Base-by-base conservation (phyloP, 2,888 invertebrate genomes). In the Drosophila leonis region DNA sequence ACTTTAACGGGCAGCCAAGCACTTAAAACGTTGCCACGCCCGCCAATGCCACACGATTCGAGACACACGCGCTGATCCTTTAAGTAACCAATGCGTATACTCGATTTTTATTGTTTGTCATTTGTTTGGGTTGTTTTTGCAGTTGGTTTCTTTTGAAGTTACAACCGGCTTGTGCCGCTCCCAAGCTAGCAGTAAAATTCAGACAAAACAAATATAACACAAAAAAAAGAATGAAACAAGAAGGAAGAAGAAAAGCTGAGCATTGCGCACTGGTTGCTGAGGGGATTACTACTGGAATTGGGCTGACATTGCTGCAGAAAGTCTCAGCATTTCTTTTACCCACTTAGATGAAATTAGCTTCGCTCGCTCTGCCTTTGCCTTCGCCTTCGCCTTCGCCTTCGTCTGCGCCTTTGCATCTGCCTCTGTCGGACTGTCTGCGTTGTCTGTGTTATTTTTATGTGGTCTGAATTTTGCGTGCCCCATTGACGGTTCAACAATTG, bases 91-190 rank as follows among this genome's bases (percentile, higher is more conserved):
- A 73, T 82, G 74, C 86, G 86, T 80, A 89, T 77, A 75, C 82
- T 89, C 82, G 83, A 89, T 89, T 85, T 85, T 85, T 85, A 85
- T 87, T 73, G 87, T 83, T 89, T 79, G 88, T 81, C 89, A 81
- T 89, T 87, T 74, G 78, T 66, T 81, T 57, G 71, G 51, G 51
- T 59, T 37, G 9, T 54, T 57, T 65, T 52, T 37, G 54, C 39
- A 37, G 12, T 29, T 62, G 56, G 66, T 65, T 76, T 75, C 63
- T 31, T 55, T 64, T 67, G 44, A 60, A 57, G 41, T 67, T 56
- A 65, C 71, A 57, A 29, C 37, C 37, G 27, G 52, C 66, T 64
- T 52, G 56, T 55, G 71, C 59, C 51, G 66, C 68, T 75, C 78
- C 78, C 72, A 46, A 75, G 75, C 46, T 61, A 57, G 66, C 80